These are phyloP conservation scores for Apus apus DNA, from an alignment of 2,113 vertebrate species.

Conservation along the genomic window DNA sequence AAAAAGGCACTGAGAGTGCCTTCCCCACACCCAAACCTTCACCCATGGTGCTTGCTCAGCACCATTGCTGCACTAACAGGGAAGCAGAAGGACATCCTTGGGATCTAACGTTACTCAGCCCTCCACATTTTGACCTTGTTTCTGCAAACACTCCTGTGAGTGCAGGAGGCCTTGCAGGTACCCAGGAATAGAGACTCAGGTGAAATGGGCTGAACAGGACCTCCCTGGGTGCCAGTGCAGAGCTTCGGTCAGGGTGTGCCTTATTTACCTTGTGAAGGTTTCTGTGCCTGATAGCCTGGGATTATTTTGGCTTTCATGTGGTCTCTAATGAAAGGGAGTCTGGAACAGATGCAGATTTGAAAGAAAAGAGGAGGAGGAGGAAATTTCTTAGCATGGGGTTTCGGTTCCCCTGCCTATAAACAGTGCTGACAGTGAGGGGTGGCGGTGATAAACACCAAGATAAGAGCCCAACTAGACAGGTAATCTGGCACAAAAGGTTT, in stretches of 20 bases:
- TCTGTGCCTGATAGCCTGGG: constrained; percentile 49
- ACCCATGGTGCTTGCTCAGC: fast-evolving
- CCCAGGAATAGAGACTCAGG: not conserved
- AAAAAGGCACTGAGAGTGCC: not conserved
- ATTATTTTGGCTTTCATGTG: constrained; percentile 71
- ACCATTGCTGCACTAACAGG: not conserved
- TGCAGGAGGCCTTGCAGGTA: not conserved
- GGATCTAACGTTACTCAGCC: not conserved
- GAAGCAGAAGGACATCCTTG: not conserved
- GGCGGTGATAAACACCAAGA: constrained; percentile 19
- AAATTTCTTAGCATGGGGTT: constrained; percentile 62
- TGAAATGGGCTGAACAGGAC: not conserved
- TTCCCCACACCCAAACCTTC: fast-evolving
- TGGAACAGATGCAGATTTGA: constrained; percentile 64
- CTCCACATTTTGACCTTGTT: not conserved
- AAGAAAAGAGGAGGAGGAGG: constrained; percentile 67
- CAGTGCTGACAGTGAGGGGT: constrained; percentile 61
- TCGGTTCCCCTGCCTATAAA: constrained; percentile 64
- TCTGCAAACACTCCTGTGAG: not conserved
- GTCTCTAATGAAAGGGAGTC: constrained; percentile 68
- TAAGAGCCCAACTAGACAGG: constrained; percentile 60
- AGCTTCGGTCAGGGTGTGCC: not conserved
- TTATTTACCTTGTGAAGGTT: constrained; percentile 40
- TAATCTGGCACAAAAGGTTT: constrained; percentile 49
- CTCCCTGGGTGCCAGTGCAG: not conserved